Conservation (phyloP, 2,113 vertebrate genomes). For the Myotis davidii region DNA sequence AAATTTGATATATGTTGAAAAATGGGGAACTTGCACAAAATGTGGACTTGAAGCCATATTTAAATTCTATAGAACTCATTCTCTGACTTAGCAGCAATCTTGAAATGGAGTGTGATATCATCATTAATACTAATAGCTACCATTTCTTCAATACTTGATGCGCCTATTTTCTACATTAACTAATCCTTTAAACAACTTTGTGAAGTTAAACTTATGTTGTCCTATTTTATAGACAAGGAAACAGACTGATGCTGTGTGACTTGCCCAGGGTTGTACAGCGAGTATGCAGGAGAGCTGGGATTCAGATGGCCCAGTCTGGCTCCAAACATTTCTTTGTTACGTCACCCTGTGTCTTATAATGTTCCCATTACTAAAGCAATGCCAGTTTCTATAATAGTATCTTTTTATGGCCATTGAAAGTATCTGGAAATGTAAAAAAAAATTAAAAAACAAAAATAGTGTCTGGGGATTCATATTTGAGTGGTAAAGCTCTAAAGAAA, state of each 20-base stretch:
- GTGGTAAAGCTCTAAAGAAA: background rate
- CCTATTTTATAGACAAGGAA: background rate
- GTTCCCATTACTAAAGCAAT: background rate
- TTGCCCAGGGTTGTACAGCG: background rate
- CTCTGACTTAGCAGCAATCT: background rate
- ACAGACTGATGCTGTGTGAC: background rate
- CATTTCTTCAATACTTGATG: background rate
- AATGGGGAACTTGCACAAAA: background rate
- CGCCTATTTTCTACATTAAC: background rate
- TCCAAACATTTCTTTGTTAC: background rate
- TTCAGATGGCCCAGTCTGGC: background rate
- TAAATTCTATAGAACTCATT: background rate
- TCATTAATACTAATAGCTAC: background rate
- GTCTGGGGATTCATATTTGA: background rate
- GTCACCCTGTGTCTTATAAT: background rate
- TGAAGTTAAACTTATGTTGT: background rate
- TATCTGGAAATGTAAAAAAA: background rate
- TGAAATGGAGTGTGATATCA: background rate
- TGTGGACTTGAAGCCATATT: background rate
- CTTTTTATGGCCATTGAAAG: background rate
- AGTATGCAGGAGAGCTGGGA: background rate
- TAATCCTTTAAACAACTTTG: slow-evolving; percentile 11
- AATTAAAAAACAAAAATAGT: background rate
- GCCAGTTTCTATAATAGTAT: background rate
- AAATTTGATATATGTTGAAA: background rate